These are phyloP conservation scores for Galagoides demidoff DNA, from an alignment of 2,797 vertebrate species.

Conservation along the genomic window DNA sequence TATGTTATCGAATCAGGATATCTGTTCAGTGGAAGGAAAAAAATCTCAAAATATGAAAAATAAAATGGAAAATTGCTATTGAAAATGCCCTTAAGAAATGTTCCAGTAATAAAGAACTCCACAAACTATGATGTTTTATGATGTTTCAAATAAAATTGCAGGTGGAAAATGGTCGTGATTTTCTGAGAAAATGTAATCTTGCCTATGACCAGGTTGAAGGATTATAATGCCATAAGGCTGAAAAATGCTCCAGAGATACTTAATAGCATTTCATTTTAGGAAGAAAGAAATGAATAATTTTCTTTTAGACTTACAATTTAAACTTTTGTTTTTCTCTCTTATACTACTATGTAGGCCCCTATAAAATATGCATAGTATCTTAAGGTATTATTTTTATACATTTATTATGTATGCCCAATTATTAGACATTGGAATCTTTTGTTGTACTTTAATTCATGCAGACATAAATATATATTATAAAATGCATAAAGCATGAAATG, in stretches of 20 bases:
- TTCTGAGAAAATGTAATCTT: not conserved
- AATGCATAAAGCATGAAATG: conserved; percentile 3
- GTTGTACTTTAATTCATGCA: not conserved
- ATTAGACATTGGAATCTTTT: not conserved
- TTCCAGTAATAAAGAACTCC: not conserved
- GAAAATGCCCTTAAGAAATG: not conserved
- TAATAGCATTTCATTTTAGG: not conserved
- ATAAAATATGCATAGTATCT: conserved; percentile 3
- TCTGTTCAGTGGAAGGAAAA: not conserved
- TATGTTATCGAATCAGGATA: not conserved
- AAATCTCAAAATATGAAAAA: not conserved
- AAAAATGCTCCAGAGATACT: not conserved
- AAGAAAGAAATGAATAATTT: not conserved
- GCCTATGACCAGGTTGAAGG: not conserved
- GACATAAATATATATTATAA: not conserved
- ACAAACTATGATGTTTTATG: not conserved
- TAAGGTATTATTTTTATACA: not conserved
- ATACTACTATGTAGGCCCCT: not conserved
- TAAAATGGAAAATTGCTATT: not conserved
- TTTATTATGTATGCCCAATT: not conserved
- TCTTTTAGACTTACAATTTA: not conserved
- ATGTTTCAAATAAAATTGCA: not conserved
- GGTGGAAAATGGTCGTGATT: not conserved
- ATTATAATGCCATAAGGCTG: not conserved
- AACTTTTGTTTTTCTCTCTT: not conserved